Conservation (phyloP, 2,797 vertebrate species). For the Lindbergichthys nudifrons region DNA sequence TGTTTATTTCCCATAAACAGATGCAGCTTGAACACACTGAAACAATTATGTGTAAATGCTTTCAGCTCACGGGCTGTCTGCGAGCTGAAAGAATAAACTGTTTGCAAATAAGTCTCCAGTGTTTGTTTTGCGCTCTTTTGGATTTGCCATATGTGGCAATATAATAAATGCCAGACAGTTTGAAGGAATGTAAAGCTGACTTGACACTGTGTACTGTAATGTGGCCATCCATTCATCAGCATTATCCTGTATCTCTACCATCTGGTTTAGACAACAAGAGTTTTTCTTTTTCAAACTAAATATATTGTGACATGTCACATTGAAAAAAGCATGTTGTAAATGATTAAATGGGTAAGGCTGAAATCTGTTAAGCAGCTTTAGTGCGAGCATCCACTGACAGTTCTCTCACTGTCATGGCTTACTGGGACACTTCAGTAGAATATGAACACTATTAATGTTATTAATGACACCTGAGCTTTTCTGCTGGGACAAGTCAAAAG, state of each 20-base stretch:
- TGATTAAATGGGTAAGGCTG: background rate
- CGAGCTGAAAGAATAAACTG: conserved; percentile 8
- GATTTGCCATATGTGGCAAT: conserved; percentile 32
- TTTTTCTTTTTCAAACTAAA: background rate
- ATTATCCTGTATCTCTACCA: conserved; percentile 12
- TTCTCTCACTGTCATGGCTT: background rate
- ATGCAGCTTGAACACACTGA: conserved; percentile 48
- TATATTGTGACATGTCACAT: conserved; percentile 3
- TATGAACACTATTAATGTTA: background rate
- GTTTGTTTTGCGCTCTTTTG: conserved; percentile 52
- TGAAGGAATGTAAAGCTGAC: conserved; percentile 11
- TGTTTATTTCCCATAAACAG: conserved; percentile 56
- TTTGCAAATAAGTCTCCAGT: conserved; percentile 39
- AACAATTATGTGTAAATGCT: conserved; percentile 49
- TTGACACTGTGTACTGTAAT: conserved; percentile 27
- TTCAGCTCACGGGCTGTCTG: conserved; percentile 9
- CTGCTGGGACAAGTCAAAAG: too few species aligned
- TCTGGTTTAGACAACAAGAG: conserved; percentile 10
- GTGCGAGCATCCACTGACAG: background rate
- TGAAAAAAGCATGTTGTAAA: conserved; percentile 10
- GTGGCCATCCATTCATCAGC: conserved; percentile 15
- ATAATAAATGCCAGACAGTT: conserved; percentile 46
- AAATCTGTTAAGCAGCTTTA: background rate
- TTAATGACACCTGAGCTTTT: too few species aligned
- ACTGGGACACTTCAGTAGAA: background rate